Evolutionary conservation across 2,888 invertebrate genomes (phyloP).

Genomic region (Oithona nana): DNA sequence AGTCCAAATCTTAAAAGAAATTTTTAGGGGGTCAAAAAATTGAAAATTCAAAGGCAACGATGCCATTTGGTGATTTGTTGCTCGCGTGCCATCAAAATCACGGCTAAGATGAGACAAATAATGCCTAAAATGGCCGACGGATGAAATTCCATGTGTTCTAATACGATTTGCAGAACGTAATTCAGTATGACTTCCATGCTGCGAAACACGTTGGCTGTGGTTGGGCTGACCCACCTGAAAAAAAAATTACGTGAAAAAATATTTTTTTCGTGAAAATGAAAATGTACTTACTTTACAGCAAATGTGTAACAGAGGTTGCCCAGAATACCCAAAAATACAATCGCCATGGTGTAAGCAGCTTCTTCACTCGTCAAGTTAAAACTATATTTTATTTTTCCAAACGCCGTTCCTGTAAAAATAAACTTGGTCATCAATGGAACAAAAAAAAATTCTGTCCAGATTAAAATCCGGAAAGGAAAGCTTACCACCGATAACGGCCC

Average conservation of each 20-base stretch:
- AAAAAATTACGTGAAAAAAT: background rate
- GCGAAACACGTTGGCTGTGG: constrained; percentile 7
- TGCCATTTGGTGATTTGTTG: no score
- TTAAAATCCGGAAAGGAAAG: no score
- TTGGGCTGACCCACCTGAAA: constrained; percentile 1
- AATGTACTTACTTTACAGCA: constrained; percentile 11
- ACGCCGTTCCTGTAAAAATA: background rate
- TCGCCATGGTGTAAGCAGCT: background rate
- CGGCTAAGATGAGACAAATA: background rate
- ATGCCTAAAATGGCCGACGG: background rate
- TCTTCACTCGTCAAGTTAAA: background rate
- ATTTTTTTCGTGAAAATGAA: background rate
- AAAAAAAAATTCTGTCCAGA: no score
- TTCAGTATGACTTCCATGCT: constrained; percentile 12
- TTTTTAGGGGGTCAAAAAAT: no score
- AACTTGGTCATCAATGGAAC: background rate
- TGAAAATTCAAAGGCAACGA: no score
- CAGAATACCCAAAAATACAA: background rate
- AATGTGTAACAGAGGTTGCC: constrained; percentile 7
- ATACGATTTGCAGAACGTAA: constrained; percentile 3
- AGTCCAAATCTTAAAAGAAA: no score
- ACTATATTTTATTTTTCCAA: background rate
- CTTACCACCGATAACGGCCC: no score
- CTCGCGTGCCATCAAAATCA: constrained; percentile 5
- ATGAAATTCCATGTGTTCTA: constrained; percentile 1